Evolutionary conservation across 2,797 vertebrate species (phyloP), one percentile per base, ranked within the genome.

Genomic region (Crenichthys baileyi): DNA sequence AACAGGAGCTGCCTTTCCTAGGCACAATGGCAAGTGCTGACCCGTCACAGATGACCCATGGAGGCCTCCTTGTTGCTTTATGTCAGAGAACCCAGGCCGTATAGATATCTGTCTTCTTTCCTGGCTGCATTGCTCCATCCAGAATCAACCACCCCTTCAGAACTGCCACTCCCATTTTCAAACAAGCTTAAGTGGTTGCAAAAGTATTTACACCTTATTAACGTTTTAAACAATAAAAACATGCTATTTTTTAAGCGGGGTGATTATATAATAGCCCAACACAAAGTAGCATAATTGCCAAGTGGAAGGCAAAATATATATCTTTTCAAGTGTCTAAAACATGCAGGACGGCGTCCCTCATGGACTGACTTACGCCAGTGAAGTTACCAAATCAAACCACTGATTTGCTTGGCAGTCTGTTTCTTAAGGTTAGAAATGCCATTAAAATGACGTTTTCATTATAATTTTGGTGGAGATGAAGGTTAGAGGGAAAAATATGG

Each of bases 21-120:
- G 58, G 73, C 67, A 92, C 90, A 93, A 92, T 92, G 81, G 83
- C 58, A 83, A 80, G 87, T 88, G 88, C 90, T 91, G 92, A 93
- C 92, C 91, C 81, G 58, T 83, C 81, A 79, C 89, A 87, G 89
- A 77, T 93, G 92, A 93, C 90, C 92, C 79, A 13, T 78, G 80
- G 86, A 90, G 88, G 82, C 89, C 88, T 85, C 75, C 71, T 58
- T 90, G 80, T 83, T 90, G 84, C 89, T 89, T 81, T 80, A 70
- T 68, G 79, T 50, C 79, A 77, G 46, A 58, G 71, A 85, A 80
- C 73, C 77, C 68, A 71, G 77, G 26, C 53, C 79, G 58, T 80
- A 48, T 56, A 61, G 81, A 83, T 79, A 73, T 76, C 77, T 78
- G 80, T 84, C 84, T 83, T 74, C 53, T 76, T 88, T 48, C 61